Conservation (phyloP, 2,888 invertebrate species). For the Lacanobia oleracea region DNA sequence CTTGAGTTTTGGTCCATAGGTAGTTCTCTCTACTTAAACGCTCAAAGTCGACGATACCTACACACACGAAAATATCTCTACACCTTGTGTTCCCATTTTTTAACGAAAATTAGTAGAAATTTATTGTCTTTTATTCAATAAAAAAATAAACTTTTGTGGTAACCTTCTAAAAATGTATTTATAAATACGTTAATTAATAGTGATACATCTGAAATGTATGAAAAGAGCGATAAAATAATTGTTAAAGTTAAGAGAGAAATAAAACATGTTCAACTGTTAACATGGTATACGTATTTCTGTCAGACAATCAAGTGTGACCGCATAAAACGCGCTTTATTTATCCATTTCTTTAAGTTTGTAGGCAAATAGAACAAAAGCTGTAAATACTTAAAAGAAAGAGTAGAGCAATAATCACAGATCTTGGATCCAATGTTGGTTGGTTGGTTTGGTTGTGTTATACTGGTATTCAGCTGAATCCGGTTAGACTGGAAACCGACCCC, state of each 20-base stretch:
- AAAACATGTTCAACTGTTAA: neutral
- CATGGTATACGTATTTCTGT: neutral
- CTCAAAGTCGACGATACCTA: neutral
- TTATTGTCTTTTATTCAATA: no score
- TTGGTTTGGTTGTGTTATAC: no score
- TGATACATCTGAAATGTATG: neutral
- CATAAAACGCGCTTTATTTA: constrained; percentile 10
- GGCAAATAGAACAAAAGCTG: constrained; percentile 29
- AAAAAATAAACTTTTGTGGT: neutral
- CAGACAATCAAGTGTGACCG: constrained; percentile 12
- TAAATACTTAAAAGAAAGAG: constrained; percentile 6
- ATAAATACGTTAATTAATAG: neutral
- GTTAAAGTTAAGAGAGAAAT: neutral
- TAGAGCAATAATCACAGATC: constrained; percentile 8
- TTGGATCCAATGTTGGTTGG: constrained; percentile 6
- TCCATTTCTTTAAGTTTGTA: constrained; percentile 26
- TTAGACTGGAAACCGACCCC: no score
- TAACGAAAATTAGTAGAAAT: no score
- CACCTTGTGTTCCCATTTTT: no score
- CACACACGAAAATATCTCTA: neutral
- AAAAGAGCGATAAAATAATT: neutral
- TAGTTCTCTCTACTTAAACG: constrained; percentile 1
- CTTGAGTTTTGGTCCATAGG: constrained; percentile 22
- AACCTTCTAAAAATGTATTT: neutral
- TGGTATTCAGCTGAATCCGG: no score